phyloP scores from a whole-genome alignment of 2,113 vertebrate genomes.

The Mesembrinibis cayennensis region DNA sequence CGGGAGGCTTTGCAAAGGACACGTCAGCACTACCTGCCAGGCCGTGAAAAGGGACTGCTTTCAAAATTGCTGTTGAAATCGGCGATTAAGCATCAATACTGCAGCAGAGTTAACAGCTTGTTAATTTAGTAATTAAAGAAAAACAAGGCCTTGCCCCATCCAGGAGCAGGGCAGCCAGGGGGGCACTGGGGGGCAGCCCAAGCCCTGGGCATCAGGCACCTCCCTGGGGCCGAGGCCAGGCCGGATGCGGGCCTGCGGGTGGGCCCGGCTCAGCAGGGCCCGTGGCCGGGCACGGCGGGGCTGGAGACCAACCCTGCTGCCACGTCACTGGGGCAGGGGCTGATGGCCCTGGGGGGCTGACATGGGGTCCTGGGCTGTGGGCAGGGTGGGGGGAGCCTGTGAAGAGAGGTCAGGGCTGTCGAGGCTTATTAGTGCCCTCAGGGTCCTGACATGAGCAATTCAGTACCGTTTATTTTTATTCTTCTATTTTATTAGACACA shows the following conservation, averaged over 20 bases:
- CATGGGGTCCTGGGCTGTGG: neutral
- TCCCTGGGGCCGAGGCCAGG: neutral
- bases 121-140: neutral
- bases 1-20: neutral
- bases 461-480: neutral
- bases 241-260: accelerated
- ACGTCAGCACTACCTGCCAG: neutral
- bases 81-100: neutral
- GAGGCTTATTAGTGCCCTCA: neutral
- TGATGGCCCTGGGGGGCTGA: neutral
- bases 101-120: neutral
- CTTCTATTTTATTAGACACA: neutral
- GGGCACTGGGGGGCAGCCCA: neutral
- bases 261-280: accelerated
- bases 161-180: neutral
- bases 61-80: neutral
- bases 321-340: neutral
- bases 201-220: accelerated
- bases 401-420: neutral
- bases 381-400: neutral
- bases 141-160: neutral
- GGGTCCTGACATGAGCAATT: neutral
- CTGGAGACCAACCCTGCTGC: neutral
- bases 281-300: no score
- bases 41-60: neutral